Evolutionary conservation across 2,113 vertebrate genomes (phyloP).

Genomic region (Natator depressus): DNA sequence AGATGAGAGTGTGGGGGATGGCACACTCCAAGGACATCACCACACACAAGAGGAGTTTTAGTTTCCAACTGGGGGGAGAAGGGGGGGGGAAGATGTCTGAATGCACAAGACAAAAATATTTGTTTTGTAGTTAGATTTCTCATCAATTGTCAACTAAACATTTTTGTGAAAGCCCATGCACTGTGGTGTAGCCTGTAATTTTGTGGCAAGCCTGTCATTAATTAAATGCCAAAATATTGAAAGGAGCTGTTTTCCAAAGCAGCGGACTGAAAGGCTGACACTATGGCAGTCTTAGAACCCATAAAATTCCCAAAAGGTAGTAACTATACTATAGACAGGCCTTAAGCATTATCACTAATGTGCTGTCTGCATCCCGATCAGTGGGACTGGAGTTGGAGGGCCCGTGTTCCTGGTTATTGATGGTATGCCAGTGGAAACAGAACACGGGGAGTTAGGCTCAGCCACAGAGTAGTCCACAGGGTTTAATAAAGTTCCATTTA

Average conservation of each 20-base stretch:
- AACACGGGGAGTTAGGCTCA: too few relatives aligned
- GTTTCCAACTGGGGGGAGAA: not conserved
- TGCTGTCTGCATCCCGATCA: too few relatives aligned
- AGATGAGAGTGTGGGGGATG: not conserved
- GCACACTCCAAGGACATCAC: not conserved
- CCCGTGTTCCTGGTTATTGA: too few relatives aligned
- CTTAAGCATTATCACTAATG: not conserved
- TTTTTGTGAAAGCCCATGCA: not conserved
- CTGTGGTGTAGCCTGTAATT: not conserved
- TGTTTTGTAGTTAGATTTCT: not conserved
- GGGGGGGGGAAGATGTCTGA: not conserved
- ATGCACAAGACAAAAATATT: not conserved
- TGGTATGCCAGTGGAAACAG: too few relatives aligned
- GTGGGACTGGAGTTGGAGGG: too few relatives aligned
- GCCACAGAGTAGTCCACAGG: too few relatives aligned
- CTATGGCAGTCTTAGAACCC: not conserved
- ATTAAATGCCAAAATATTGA: not conserved
- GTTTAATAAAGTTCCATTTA: too few relatives aligned
- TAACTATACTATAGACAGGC: slow-evolving; percentile 10
- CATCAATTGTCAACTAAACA: not conserved
- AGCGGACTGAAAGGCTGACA: not conserved
- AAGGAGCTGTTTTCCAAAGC: not conserved
- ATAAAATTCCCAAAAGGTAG: not conserved
- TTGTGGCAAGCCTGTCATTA: not conserved
- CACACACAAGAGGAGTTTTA: not conserved